Evolutionary conservation across 2,888 invertebrate genomes (phyloP).

Genomic region (Lobophora halterata): DNA sequence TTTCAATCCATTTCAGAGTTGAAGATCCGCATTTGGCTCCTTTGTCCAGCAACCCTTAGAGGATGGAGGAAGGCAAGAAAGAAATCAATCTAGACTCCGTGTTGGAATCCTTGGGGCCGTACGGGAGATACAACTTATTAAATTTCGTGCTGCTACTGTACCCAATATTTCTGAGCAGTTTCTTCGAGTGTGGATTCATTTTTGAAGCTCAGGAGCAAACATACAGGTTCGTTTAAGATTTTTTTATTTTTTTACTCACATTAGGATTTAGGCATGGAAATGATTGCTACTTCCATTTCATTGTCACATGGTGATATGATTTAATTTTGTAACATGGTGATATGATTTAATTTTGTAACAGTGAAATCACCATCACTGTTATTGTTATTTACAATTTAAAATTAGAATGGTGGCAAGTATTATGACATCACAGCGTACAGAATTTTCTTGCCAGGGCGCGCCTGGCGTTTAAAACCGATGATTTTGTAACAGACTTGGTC

Average conservation of each 20-base stretch:
- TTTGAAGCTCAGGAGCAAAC: constrained; percentile 67
- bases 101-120: constrained; percentile 68
- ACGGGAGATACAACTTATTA: constrained; percentile 68
- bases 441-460: too few relatives aligned
- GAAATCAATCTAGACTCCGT: constrained; percentile 73
- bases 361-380: too few relatives aligned
- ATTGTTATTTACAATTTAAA: too few relatives aligned
- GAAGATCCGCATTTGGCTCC: constrained; percentile 19
- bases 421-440: too few relatives aligned
- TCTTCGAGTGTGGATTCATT: constrained; percentile 72
- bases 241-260: not conserved
- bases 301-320: too few relatives aligned
- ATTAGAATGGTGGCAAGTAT: too few relatives aligned
- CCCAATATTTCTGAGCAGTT: constrained; percentile 66
- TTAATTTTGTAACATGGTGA: too few relatives aligned
- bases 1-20: constrained; percentile 45
- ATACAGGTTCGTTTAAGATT: constrained; percentile 62
- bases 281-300: too few relatives aligned
- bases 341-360: too few relatives aligned
- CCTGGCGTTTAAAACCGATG: too few relatives aligned
- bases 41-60: constrained; percentile 20
- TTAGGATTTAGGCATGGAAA: too few relatives aligned
- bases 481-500: too few relatives aligned
- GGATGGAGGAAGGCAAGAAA: constrained; percentile 64
- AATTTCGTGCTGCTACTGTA: constrained; percentile 68